These are phyloP conservation scores for Drosophila orosa DNA, from an alignment of 1,140 invertebrate species.

Conservation along the genomic window DNA sequence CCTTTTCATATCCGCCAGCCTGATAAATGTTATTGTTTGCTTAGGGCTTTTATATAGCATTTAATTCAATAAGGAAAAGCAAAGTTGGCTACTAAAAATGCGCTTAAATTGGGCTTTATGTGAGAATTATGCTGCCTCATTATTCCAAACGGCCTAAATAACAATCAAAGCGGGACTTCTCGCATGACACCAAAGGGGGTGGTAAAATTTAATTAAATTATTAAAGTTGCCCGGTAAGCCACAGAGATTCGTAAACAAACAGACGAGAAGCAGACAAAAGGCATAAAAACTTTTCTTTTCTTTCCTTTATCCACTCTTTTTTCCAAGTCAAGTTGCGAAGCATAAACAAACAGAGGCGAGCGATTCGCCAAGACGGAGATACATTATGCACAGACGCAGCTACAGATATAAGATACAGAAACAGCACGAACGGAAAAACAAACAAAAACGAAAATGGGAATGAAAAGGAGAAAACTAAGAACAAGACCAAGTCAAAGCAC, in stretches of 20 bases:
- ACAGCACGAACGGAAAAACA: slow-evolving; percentile 39
- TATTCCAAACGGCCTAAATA: slow-evolving; percentile 77
- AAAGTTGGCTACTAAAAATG: slow-evolving; percentile 63
- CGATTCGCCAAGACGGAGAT: slow-evolving; percentile 63
- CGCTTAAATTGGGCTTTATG: slow-evolving; percentile 71
- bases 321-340: slow-evolving; percentile 60
- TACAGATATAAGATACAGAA: slow-evolving; percentile 49
- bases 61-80: slow-evolving; percentile 70
- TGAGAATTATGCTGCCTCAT: slow-evolving; percentile 78
- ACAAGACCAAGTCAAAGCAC: slow-evolving; percentile 32
- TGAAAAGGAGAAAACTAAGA: slow-evolving; percentile 31
- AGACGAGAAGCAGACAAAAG: slow-evolving; percentile 63
- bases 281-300: slow-evolving; percentile 70
- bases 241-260: slow-evolving; percentile 58
- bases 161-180: slow-evolving; percentile 69
- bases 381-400: slow-evolving; percentile 75
- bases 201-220: slow-evolving; percentile 78
- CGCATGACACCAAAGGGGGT: slow-evolving; percentile 35
- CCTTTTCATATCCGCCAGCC: neutral
- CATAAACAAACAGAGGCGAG: slow-evolving; percentile 65
- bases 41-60: slow-evolving; percentile 10
- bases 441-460: slow-evolving; percentile 40
- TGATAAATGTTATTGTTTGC: slow-evolving; percentile 24
- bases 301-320: slow-evolving; percentile 12
- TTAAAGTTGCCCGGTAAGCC: slow-evolving; percentile 77